Evolutionary conservation across 2,888 invertebrate genomes (phyloP).

Genomic region (Oligia strigilis): DNA sequence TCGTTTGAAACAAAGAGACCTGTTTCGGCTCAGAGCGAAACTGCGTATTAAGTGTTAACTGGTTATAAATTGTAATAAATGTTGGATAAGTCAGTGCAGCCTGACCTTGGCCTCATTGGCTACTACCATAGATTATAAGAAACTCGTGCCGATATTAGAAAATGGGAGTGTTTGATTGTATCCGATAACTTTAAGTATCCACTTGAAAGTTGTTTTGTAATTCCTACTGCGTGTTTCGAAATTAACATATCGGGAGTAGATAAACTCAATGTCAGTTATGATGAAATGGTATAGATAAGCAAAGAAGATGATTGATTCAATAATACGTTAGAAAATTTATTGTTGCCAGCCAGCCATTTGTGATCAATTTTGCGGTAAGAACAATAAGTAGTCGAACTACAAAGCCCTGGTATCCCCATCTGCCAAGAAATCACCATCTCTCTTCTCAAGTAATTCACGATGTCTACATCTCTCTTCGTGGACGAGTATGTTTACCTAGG

Average conservation of each 20-base stretch:
- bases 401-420: neutral
- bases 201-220: conserved; percentile 49
- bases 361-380: neutral
- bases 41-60: conserved; percentile 15
- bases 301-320: neutral
- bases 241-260: conserved; percentile 12
- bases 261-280: conserved; percentile 14
- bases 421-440: neutral
- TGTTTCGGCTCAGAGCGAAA: conserved; percentile 17
- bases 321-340: neutral
- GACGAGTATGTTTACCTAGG: too few relatives aligned
- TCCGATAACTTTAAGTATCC: conserved; percentile 23
- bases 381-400: neutral
- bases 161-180: conserved; percentile 34
- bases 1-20: conserved; percentile 25
- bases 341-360: neutral
- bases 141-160: conserved; percentile 44
- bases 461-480: too few relatives aligned
- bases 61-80: conserved; percentile 31
- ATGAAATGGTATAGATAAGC: conserved; percentile 8
- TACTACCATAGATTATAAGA: conserved; percentile 26
- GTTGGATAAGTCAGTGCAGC: conserved; percentile 20
- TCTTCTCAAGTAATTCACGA: neutral
- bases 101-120: conserved; percentile 38
- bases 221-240: conserved; percentile 27